phyloP scores from a whole-genome alignment of 1,140 invertebrate genomes.

The Apis mellifera region Amel_HAv3.1 CM009931.2:18987001-18987500 shows the following conservation, averaged over 20 bases:
- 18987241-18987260: conserved; percentile 44
- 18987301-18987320: background rate
- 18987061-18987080: background rate
- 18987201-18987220: background rate
- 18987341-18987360: background rate
- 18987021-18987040: background rate
- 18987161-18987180: background rate
- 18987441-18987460: no score
- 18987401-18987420: no score
- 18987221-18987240: conserved; percentile 18
- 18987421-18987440: no score
- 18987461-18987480: no score
- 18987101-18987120: background rate
- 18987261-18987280: conserved; percentile 29
- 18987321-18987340: background rate
- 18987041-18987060: background rate
- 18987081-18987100: conserved; percentile 6
- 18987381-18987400: no score
- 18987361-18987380: background rate
- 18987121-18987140: background rate
- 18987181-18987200: background rate
- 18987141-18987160: background rate
- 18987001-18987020: background rate
- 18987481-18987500: no score
- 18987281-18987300: background rate